These are phyloP conservation scores for Hippopotamyrus pictus DNA, from an alignment of 2,797 vertebrate genomes.

Conservation along the genomic window DNA sequence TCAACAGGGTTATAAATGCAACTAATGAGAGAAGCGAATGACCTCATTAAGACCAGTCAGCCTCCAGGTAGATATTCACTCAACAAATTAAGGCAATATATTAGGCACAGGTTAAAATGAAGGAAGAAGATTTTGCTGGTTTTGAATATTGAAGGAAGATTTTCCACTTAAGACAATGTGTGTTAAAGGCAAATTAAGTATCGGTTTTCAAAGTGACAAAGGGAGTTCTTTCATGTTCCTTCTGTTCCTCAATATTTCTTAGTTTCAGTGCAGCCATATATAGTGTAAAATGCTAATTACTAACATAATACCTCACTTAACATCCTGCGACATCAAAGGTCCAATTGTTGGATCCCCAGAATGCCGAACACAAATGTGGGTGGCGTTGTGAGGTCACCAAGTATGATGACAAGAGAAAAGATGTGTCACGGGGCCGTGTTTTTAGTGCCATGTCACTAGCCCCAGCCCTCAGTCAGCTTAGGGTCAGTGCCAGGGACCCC, in stretches of 20 bases:
- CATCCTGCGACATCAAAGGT: not conserved
- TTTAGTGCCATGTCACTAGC: slow-evolving; percentile 18
- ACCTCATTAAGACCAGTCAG: not conserved
- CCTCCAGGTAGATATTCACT: not conserved
- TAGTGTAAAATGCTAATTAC: not conserved
- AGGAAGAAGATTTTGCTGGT: not conserved
- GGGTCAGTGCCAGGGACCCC: slow-evolving; percentile 46
- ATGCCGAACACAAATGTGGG: not conserved
- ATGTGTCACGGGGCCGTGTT: not conserved
- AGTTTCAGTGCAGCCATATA: not conserved
- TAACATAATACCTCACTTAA: not conserved
- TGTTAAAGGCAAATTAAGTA: not conserved
- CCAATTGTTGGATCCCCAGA: not conserved
- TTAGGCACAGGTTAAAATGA: not conserved
- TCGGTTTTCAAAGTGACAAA: not conserved
- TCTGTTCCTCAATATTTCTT: not conserved
- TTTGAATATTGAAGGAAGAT: not conserved
- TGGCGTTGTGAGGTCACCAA: not conserved
- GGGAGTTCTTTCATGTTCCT: not conserved
- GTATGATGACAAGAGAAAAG: slow-evolving; percentile 1
- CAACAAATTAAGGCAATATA: not conserved
- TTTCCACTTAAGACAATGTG: not conserved
- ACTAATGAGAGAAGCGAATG: not conserved
- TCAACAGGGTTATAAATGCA: not conserved
- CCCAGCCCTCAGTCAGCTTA: slow-evolving; percentile 23